Conservation (phyloP, 2,888 invertebrate species). For the Harmothoe impar region DNA sequence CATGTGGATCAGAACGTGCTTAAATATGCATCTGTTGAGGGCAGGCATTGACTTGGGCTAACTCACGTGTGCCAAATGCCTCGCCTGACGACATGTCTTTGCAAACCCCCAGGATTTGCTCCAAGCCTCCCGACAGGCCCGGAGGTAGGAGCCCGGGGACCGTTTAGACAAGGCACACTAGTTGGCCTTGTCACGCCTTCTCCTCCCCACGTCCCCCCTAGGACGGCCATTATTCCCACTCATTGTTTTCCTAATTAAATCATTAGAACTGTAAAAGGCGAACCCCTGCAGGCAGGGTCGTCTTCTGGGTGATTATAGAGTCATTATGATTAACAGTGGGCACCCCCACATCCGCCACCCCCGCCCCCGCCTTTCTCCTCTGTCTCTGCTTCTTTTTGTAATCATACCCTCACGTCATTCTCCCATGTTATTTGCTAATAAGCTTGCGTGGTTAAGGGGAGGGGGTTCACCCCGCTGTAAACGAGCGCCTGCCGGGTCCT, state of each 20-base stretch:
- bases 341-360: neutral
- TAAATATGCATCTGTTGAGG: conserved; percentile 51
- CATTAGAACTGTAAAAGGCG: conserved; percentile 25
- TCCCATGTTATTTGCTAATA: conserved; percentile 59
- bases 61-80: conserved; percentile 53
- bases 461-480: conserved; percentile 28
- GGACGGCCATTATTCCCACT: conserved; percentile 17
- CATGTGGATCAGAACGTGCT: conserved; percentile 53
- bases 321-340: conserved; percentile 58
- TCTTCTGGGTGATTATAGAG: conserved; percentile 53
- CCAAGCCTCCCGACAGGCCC: neutral
- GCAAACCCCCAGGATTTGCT: neutral
- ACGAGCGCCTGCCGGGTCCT: conserved; percentile 33
- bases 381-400: conserved; percentile 39
- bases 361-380: neutral
- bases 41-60: conserved; percentile 35
- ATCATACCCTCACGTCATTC: conserved; percentile 48
- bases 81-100: neutral
- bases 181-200: conserved; percentile 17
- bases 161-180: neutral
- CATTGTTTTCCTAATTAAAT: conserved; percentile 63
- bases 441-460: conserved; percentile 55
- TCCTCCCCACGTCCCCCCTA: neutral
- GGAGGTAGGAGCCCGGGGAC: neutral
- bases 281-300: neutral